Percentiles rank a stretch among this genome's conserved stretches.
These are phyloP conservation scores for Planococcus citri DNA, from an alignment of 1,140 invertebrate species.

Conservation along the genomic window DNA sequence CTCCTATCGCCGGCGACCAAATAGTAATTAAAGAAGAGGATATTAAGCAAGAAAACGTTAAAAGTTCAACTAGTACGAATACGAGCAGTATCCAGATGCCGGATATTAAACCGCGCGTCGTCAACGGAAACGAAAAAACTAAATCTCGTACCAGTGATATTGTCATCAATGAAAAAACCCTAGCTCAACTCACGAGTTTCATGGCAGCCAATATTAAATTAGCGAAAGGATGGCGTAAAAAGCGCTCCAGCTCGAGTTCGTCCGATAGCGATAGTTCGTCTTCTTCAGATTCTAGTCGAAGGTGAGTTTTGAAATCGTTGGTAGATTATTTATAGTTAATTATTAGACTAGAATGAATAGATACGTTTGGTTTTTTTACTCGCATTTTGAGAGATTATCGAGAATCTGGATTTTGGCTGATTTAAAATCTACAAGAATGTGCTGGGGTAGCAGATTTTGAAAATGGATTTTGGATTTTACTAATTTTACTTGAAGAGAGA, in stretches of 20 bases:
- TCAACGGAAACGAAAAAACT: neutral
- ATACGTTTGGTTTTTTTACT: too few relatives aligned
- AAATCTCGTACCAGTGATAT: neutral
- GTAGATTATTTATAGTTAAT: neutral
- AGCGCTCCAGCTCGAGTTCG: neutral
- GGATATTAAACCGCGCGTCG: neutral
- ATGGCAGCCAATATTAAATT: neutral
- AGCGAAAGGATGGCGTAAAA: neutral
- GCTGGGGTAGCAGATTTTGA: too few relatives aligned
- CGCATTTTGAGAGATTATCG: too few relatives aligned
- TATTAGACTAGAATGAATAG: neutral
- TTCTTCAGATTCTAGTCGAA: conserved; percentile 5
- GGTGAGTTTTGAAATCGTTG: neutral
- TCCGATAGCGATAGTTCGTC: neutral
- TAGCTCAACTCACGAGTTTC: neutral
- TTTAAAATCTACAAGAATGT: too few relatives aligned
- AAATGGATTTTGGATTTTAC: too few relatives aligned
- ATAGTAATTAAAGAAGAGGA: too few relatives aligned
- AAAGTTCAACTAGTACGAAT: neutral
- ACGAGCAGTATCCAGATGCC: neutral
- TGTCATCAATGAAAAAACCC: neutral
- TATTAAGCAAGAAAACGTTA: neutral
- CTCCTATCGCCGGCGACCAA: too few relatives aligned
- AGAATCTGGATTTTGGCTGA: too few relatives aligned
- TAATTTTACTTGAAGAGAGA: too few relatives aligned